Evolutionary conservation across 2,888 invertebrate genomes (phyloP).

Genomic region (Lasiommata megera): DNA sequence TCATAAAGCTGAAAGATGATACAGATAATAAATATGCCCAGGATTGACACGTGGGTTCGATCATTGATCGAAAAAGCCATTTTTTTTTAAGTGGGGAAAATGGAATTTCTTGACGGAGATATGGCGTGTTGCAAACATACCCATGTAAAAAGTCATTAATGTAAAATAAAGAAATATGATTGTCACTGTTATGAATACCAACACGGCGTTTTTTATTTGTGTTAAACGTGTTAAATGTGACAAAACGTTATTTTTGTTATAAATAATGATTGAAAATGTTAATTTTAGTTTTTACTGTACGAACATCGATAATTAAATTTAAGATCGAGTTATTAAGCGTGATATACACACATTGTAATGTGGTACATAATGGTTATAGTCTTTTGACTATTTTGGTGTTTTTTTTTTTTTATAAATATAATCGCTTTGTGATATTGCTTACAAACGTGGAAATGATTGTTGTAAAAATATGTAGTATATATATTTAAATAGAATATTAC

Average conservation of each 20-base stretch:
- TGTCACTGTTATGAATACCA: slow-evolving; percentile 25
- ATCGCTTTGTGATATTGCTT: slow-evolving; percentile 69
- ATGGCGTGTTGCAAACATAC: background rate
- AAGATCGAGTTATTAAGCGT: slow-evolving; percentile 27
- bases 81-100: too few relatives aligned
- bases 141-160: background rate
- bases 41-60: too few relatives aligned
- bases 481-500: slow-evolving; percentile 21
- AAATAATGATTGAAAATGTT: background rate
- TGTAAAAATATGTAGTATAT: slow-evolving; percentile 14
- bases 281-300: background rate
- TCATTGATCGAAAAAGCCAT: too few relatives aligned
- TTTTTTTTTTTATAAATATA: slow-evolving; percentile 48
- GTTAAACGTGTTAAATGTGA: slow-evolving; percentile 26
- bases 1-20: too few relatives aligned
- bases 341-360: slow-evolving; percentile 40
- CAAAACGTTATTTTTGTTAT: slow-evolving; percentile 8
- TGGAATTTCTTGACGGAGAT: background rate
- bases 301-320: slow-evolving; percentile 14
- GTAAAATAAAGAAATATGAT: slow-evolving; percentile 14
- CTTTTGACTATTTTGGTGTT: slow-evolving; percentile 51
- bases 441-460: slow-evolving; percentile 39
- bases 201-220: slow-evolving; percentile 28
- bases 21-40: too few relatives aligned
- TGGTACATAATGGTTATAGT: slow-evolving; percentile 41